Base-by-base conservation (phyloP, 2,888 invertebrate genomes). In the Callyntrura sp. region DNA sequence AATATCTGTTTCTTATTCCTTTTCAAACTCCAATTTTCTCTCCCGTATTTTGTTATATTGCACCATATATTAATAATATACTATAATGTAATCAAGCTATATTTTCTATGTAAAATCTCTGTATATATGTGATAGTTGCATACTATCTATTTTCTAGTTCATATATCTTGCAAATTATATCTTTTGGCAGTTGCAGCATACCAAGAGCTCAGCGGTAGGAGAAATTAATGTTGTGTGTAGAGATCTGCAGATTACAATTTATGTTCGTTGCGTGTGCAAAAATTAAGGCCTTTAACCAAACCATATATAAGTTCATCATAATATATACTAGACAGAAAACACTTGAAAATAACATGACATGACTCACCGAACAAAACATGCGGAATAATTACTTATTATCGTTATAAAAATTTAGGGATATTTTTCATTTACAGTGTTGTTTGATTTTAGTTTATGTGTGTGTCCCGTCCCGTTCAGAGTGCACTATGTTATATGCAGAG, bases 121-220 rank as follows among this genome's bases (percentile, higher is more conserved):
- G 76, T 51, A n/a, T 55, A 17, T 57, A 57, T 88, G 78, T 60
- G 43, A 57, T 87, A 82, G 23, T 79, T 55, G 79, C 68, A 55
- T 55, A 23, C 17, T 28, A 62, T 70, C 51, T 35, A 76, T 65
- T 28, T 90, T 48, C 60, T 85, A 85, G 85, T 85, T 85, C 8
- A 79, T 57, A 65, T 85, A 78, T 25, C 35, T 68, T 45, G 82
- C 88, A 83, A 81, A 62, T 43, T 84, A 57, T 86, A 20, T 83
- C 79, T 48, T 86, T 83, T 90, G 73, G 85, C 89, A 90, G 57
- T 55, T 62, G 89, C 85, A 90, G 89, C 89, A 85, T 35, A 90
- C 23, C 76, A 85, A 85, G 85, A 82, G 90, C 90, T 90, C 85
- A 90, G 90, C 90, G 85, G 90, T 90, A 90, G 90, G 90, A 79